Evolutionary conservation across 2,113 vertebrate genomes (phyloP).

Genomic region (Canis aureus): DNA sequence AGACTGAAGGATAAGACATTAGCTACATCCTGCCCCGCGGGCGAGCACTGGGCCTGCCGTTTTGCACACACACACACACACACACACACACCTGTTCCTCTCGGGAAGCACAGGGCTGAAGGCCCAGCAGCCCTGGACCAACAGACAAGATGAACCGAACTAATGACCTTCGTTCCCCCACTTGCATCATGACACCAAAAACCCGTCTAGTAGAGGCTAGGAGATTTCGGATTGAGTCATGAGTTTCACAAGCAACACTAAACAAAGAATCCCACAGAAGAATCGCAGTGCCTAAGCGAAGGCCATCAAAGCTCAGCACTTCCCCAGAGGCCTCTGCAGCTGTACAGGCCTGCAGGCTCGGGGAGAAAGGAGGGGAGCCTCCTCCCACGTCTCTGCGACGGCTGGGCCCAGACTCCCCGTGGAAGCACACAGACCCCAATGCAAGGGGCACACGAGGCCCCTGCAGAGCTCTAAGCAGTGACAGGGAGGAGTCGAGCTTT

Average conservation of each 20-base stretch:
- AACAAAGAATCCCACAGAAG: constrained; percentile 41
- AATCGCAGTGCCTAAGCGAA: neutral
- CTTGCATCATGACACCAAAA: neutral
- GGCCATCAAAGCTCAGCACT: neutral
- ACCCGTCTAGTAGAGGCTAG: neutral
- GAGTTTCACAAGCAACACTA: neutral
- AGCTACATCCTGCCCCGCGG: neutral
- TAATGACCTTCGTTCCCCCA: neutral
- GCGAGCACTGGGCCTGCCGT: neutral
- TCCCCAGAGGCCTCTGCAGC: neutral
- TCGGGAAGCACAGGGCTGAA: neutral
- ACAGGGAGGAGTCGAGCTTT: neutral
- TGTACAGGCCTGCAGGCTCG: neutral
- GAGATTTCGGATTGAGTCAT: constrained; percentile 6
- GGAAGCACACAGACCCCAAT: neutral
- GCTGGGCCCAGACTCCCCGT: neutral
- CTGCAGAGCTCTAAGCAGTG: neutral
- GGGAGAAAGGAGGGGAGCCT: neutral
- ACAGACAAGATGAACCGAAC: neutral
- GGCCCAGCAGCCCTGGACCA: neutral
- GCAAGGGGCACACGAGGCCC: neutral
- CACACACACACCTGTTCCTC: no score
- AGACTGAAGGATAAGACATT: neutral
- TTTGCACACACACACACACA: neutral
- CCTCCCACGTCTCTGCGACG: neutral